These are phyloP conservation scores for Drosophila lowei DNA, from an alignment of 1,140 invertebrate species.

Conservation along the genomic window DNA sequence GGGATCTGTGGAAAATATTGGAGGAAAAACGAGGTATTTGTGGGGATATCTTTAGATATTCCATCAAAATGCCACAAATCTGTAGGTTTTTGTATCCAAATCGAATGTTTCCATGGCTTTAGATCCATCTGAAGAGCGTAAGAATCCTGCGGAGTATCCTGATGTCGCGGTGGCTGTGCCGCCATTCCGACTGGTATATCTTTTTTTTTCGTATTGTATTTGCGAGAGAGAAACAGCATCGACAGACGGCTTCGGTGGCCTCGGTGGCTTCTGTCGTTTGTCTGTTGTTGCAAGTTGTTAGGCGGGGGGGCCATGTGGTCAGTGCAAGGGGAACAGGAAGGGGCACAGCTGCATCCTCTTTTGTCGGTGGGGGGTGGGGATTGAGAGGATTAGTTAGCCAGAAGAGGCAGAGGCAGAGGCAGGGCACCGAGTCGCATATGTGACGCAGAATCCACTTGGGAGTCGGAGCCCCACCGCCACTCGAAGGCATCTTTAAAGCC, in stretches of 20 bases:
- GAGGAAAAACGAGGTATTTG: too few relatives aligned
- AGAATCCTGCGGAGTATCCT: too few relatives aligned
- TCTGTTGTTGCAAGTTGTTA: conserved; percentile 67
- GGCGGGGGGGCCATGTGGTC: conserved; percentile 38
- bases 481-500: conserved; percentile 26
- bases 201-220: conserved; percentile 50
- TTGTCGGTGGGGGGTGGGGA: background rate
- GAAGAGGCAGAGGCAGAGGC: conserved; percentile 8
- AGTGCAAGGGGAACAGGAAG: conserved; percentile 6
- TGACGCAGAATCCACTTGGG: conserved; percentile 28
- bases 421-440: conserved; percentile 38
- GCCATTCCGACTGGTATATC: conserved; percentile 2
- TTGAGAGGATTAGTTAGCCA: conserved; percentile 27
- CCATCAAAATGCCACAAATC: too few relatives aligned
- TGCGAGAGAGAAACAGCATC: conserved; percentile 38
- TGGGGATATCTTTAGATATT: too few relatives aligned
- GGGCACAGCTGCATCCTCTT: conserved; percentile 27
- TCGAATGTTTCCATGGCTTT: too few relatives aligned
- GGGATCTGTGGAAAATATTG: too few relatives aligned
- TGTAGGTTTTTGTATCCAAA: too few relatives aligned
- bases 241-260: conserved; percentile 58
- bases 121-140: too few relatives aligned
- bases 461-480: background rate
- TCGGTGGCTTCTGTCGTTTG: conserved; percentile 16
- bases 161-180: too few relatives aligned